These are phyloP conservation scores for Hyles vespertilio DNA, from an alignment of 1,140 invertebrate species.

Conservation along the genomic window DNA sequence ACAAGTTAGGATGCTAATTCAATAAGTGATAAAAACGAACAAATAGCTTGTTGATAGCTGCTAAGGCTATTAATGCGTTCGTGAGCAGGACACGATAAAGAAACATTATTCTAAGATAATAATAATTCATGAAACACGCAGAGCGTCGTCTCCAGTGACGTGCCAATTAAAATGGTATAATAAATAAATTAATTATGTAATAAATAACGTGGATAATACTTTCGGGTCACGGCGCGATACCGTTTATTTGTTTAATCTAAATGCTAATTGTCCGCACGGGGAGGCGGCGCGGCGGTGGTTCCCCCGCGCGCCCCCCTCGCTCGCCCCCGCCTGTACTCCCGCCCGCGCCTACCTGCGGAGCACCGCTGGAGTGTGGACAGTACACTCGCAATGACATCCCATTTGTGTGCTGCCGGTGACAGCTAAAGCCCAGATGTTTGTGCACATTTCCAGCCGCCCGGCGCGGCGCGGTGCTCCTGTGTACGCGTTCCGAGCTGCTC, in stretches of 20 bases:
- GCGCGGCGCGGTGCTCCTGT: too few relatives aligned
- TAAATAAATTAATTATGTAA: constrained; percentile 35
- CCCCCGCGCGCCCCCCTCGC: neutral
- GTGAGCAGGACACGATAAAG: too few relatives aligned
- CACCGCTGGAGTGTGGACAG: neutral
- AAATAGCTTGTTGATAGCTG: too few relatives aligned
- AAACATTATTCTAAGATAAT: too few relatives aligned
- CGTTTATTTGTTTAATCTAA: constrained; percentile 55
- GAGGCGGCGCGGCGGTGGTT: neutral
- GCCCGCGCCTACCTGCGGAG: neutral
- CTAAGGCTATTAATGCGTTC: too few relatives aligned
- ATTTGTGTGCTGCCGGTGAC: neutral
- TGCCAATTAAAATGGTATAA: constrained; percentile 8
- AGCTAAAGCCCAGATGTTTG: neutral
- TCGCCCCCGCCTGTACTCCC: neutral
- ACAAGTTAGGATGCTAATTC: too few relatives aligned
- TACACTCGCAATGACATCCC: neutral
- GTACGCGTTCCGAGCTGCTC: too few relatives aligned
- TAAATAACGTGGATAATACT: constrained; percentile 39
- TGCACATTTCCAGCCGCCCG: neutral
- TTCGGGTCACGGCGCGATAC: constrained; percentile 32
- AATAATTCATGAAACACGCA: too few relatives aligned
- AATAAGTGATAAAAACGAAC: too few relatives aligned
- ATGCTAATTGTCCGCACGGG: constrained; percentile 37
- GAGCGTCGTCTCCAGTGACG: neutral